Percentiles rank a stretch among this genome's conserved stretches.
These are phyloP conservation scores for Yponomeuta malinellus DNA, from an alignment of 2,888 invertebrate species.

Conservation along the genomic window DNA sequence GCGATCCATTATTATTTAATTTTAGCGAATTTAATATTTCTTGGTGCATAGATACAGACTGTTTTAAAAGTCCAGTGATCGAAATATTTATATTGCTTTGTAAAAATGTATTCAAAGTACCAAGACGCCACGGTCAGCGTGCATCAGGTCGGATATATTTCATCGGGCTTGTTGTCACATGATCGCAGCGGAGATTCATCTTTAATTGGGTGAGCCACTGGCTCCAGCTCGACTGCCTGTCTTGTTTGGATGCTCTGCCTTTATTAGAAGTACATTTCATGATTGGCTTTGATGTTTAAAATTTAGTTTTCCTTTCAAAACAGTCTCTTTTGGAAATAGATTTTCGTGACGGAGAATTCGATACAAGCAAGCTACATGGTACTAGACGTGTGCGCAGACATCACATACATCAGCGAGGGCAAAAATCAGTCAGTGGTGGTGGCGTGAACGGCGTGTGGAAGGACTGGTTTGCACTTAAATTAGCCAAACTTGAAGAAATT, in stretches of 20 bases:
- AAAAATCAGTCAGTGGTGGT: too few species aligned
- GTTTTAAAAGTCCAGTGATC: not conserved
- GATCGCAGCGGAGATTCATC: slow-evolving; percentile 66
- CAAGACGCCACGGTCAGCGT: slow-evolving; percentile 32
- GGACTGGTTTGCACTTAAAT: too few species aligned
- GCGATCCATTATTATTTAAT: too few species aligned
- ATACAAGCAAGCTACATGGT: too few species aligned
- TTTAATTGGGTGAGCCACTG: slow-evolving; percentile 56
- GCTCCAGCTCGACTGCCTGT: slow-evolving; percentile 5
- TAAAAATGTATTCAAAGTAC: slow-evolving; percentile 31
- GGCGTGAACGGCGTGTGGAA: too few species aligned
- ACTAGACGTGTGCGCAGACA: too few species aligned
- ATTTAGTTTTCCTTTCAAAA: not conserved
- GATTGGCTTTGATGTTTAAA: not conserved
- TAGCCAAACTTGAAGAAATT: too few species aligned
- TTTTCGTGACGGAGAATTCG: not conserved
- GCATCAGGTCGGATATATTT: slow-evolving; percentile 49
- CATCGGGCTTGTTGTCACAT: slow-evolving; percentile 66
- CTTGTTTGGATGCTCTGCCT: slow-evolving; percentile 28
- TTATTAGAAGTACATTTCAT: slow-evolving; percentile 33
- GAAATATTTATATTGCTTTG: not conserved
- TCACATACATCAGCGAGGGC: too few species aligned
- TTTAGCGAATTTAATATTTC: too few species aligned
- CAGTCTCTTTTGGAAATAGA: not conserved
- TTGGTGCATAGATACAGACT: too few species aligned